Evolutionary conservation across 2,113 vertebrate species (phyloP).

Genomic region (Trematocara variabile): DNA sequence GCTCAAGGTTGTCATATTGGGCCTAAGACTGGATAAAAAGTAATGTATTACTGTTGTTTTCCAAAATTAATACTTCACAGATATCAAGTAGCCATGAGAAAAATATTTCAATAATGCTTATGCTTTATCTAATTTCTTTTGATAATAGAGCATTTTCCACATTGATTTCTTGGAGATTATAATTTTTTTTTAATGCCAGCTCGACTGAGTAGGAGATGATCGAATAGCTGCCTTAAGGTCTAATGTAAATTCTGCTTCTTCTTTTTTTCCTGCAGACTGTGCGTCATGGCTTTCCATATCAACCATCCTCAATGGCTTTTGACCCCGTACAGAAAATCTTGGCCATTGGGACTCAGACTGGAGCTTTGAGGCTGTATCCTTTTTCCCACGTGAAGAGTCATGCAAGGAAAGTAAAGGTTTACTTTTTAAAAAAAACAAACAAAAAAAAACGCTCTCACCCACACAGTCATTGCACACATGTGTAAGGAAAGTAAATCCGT

Average conservation of each 20-base stretch:
- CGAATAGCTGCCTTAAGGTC: slow-evolving; percentile 11
- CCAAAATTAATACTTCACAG: neutral
- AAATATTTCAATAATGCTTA: slow-evolving; percentile 3
- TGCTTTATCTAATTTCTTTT: slow-evolving; percentile 33
- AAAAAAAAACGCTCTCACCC: neutral
- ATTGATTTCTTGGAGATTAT: slow-evolving; percentile 27
- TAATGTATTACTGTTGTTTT: neutral
- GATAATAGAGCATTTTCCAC: slow-evolving; percentile 22
- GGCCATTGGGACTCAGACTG: slow-evolving; percentile 90
- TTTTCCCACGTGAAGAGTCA: neutral
- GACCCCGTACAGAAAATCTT: slow-evolving; percentile 99
- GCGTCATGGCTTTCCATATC: slow-evolving; percentile 97
- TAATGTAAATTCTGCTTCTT: slow-evolving; percentile 54
- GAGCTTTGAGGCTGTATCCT: slow-evolving; percentile 99
- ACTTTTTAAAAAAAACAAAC: neutral
- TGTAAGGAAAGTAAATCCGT: neutral
- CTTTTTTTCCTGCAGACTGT: slow-evolving; percentile 81
- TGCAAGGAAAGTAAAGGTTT: slow-evolving; percentile 19
- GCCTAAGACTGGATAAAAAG: neutral
- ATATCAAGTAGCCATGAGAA: neutral
- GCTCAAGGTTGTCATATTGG: neutral
- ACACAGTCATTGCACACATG: neutral
- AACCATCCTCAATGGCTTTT: slow-evolving; percentile 96
- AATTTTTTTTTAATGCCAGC: neutral
- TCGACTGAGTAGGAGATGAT: slow-evolving; percentile 18